Percentiles rank a stretch among this genome's conserved stretches.
phyloP scores from a whole-genome alignment of 2,888 invertebrate species.

The Caenorhabditis sulstoni region DNA sequence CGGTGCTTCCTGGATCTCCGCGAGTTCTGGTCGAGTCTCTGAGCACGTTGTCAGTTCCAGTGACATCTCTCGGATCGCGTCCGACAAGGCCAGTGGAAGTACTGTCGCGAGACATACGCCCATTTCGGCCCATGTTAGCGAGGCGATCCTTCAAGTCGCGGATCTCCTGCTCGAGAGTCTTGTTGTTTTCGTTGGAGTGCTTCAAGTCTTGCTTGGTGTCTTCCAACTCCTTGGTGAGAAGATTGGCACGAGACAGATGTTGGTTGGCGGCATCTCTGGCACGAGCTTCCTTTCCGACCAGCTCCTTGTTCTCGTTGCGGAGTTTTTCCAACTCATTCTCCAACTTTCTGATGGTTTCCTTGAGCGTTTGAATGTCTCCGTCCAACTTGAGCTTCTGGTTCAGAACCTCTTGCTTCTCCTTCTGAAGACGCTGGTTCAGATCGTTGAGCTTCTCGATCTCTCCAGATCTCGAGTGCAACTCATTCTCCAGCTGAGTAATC shows the following conservation, averaged over 20 bases:
- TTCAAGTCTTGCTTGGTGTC: conserved; percentile 66
- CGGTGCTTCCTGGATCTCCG: conserved; percentile 51
- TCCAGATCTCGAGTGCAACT: conserved; percentile 71
- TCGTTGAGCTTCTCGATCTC: conserved; percentile 78
- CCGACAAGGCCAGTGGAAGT: conserved; percentile 59
- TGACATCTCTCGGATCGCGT: conserved; percentile 43
- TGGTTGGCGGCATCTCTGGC: conserved; percentile 72
- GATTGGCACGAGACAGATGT: conserved; percentile 70
- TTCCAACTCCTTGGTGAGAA: conserved; percentile 72
- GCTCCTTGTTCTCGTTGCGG: conserved; percentile 70
- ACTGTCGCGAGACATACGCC: conserved; percentile 59
- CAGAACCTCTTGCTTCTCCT: conserved; percentile 78
- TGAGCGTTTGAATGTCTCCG: conserved; percentile 70
- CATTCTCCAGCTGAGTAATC: conserved; percentile 76
- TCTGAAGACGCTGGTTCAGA: conserved; percentile 77
- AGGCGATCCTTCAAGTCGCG: conserved; percentile 66
- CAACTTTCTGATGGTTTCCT: conserved; percentile 77
- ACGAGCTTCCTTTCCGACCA: conserved; percentile 70
- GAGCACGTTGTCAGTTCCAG: conserved; percentile 34
- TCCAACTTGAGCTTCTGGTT: conserved; percentile 78
- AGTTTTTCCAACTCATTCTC: conserved; percentile 78
- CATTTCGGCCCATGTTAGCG: conserved; percentile 59
- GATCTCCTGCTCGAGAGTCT: conserved; percentile 65
- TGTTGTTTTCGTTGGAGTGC: conserved; percentile 57
- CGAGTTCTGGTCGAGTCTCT: conserved; percentile 39